Evolutionary conservation across 2,113 vertebrate genomes (phyloP).

Genomic region (Burhinus bistriatus): DNA sequence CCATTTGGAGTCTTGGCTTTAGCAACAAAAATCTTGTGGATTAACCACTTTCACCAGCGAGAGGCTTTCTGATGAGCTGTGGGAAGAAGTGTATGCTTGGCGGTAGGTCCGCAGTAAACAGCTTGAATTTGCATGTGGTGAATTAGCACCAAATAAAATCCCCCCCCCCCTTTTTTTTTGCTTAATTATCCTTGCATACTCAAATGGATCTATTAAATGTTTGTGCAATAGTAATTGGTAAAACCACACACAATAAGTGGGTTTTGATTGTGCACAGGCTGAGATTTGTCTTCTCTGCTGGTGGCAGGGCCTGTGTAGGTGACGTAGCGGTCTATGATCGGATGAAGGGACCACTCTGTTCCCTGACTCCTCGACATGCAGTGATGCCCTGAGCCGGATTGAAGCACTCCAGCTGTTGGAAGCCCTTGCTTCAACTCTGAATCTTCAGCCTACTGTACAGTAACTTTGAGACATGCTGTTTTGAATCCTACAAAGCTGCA

Average conservation of each 20-base stretch:
- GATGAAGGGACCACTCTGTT: background rate
- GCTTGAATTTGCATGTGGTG: constrained; percentile 51
- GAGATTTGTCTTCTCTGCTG: background rate
- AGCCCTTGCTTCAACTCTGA: background rate
- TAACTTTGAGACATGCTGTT: background rate
- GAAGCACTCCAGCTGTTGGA: background rate
- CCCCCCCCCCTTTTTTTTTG: background rate
- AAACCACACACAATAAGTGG: background rate
- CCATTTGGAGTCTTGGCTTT: constrained; percentile 39
- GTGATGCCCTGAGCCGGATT: background rate
- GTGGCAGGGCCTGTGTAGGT: background rate
- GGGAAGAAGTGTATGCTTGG: constrained; percentile 36
- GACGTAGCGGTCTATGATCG: accelerated
- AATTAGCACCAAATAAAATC: constrained; percentile 57
- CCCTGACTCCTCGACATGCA: background rate
- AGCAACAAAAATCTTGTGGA: constrained; percentile 49
- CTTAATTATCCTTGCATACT: background rate
- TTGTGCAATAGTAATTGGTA: background rate
- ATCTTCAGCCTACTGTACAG: background rate
- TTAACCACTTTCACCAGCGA: constrained; percentile 57
- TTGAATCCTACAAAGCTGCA: background rate
- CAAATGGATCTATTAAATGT: background rate
- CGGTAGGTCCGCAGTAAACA: constrained; percentile 33
- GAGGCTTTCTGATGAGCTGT: constrained; percentile 48
- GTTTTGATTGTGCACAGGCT: background rate